These are phyloP conservation scores for Phocoena sinus DNA, from an alignment of 2,113 vertebrate genomes.

Conservation along the genomic window DNA sequence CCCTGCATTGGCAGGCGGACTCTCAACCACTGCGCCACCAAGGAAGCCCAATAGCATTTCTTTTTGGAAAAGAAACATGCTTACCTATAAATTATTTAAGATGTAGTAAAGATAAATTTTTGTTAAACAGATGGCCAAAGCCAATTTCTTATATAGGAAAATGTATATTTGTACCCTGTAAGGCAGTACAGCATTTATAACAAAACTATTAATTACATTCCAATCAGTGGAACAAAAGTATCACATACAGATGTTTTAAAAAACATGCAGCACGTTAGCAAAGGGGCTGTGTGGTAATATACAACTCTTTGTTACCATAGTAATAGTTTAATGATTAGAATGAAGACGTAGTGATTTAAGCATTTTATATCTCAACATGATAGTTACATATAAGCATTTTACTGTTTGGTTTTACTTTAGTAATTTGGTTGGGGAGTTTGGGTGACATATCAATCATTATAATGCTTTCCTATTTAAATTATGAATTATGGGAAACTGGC, in stretches of 20 bases:
- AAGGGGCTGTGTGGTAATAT: not conserved
- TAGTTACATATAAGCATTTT: not conserved
- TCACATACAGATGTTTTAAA: not conserved
- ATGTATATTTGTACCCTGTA: not conserved
- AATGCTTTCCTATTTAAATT: not conserved
- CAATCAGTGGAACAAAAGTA: not conserved
- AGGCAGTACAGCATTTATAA: conserved; percentile 12
- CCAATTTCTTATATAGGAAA: not conserved
- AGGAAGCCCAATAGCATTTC: not conserved
- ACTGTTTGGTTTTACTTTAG: not conserved
- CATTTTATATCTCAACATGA: not conserved
- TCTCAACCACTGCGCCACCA: too few species aligned
- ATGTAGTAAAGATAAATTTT: not conserved
- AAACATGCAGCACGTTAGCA: not conserved
- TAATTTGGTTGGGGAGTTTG: not conserved
- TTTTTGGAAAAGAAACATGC: not conserved
- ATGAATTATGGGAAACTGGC: not conserved
- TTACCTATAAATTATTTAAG: not conserved
- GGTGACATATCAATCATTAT: not conserved
- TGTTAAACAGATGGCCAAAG: not conserved
- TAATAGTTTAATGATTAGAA: not conserved
- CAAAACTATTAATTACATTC: conserved; percentile 26
- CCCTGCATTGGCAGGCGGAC: too few species aligned
- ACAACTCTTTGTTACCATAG: not conserved
- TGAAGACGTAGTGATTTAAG: not conserved